A percentile compares a stretch with the other conserved stretches of the same genome.
These are phyloP conservation scores for Drosophila obscura DNA, from an alignment of 1,140 invertebrate genomes.

Conservation along the genomic window DNA sequence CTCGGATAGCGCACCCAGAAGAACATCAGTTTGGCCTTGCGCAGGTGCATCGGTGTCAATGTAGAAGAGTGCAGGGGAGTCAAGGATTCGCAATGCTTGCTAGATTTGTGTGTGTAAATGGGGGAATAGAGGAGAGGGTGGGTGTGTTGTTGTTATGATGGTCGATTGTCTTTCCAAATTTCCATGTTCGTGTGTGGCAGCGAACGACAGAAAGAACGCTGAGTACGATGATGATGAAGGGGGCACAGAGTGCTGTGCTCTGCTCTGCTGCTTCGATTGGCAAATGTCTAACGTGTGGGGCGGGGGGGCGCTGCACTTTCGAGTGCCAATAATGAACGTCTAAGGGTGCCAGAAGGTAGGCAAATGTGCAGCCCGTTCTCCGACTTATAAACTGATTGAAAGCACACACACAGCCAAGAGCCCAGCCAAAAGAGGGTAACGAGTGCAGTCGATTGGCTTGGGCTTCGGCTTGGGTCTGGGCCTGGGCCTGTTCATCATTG, in stretches of 20 bases:
- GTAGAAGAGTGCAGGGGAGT: constrained; percentile 95
- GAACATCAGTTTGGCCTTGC: constrained; percentile 99
- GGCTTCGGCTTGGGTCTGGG: background rate
- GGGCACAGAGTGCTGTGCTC: background rate
- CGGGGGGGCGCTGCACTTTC: constrained; percentile 57
- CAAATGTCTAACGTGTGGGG: constrained; percentile 49
- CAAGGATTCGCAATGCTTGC: constrained; percentile 86
- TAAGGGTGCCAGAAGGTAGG: constrained; percentile 48
- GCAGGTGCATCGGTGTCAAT: constrained; percentile 99
- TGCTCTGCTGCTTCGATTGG: constrained; percentile 28
- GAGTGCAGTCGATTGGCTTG: constrained; percentile 73
- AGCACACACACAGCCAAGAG: constrained; percentile 40
- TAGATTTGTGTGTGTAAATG: constrained; percentile 26
- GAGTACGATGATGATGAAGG: background rate
- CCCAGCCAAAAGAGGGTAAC: constrained; percentile 27
- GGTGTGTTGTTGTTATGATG: constrained; percentile 11
- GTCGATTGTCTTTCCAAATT: constrained; percentile 63
- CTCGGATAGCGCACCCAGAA: constrained; percentile 99
- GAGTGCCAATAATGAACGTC: constrained; percentile 80
- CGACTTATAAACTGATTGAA: constrained; percentile 43
- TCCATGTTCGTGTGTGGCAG: constrained; percentile 48
- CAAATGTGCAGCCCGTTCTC: constrained; percentile 5
- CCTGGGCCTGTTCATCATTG: constrained; percentile 54
- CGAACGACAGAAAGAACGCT: constrained; percentile 1
- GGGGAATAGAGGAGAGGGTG: constrained; percentile 11